Base-by-base conservation (phyloP, 1,140 invertebrate species). In the Aphelenchoides fujianensis region DNA sequence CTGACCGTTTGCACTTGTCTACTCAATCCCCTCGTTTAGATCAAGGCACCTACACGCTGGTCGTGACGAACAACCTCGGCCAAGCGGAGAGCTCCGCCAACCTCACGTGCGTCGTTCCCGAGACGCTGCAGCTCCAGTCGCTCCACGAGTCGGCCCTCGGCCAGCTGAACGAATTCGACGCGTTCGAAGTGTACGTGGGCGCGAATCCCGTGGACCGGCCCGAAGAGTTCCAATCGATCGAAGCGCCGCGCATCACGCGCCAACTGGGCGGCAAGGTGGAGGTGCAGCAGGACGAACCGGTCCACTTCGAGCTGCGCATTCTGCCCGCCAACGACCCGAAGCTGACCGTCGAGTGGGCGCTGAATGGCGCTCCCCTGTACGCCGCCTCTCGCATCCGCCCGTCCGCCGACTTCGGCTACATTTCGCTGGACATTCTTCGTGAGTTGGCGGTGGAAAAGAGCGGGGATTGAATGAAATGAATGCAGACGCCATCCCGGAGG, bases 341-440 rank as follows among this genome's bases (percentile, higher is more conserved):
- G 37, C 86, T 88, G 87, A 82, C 81, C 37, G 91, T 96, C 32
- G 85, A 87, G 74, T 88, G 87, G 87, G 86, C 78, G 36, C n/a
- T n/a, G n/a, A n/a, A n/a, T n/a, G n/a, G n/a, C n/a, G n/a, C n/a
- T n/a, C n/a, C n/a, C n/a, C n/a, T n/a, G n/a, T n/a, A n/a, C n/a
- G n/a, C n/a, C n/a, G n/a, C n/a, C n/a, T n/a, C n/a, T n/a, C n/a
- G n/a, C n/a, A n/a, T n/a, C n/a, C n/a, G n/a, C n/a, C n/a, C n/a
- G n/a, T n/a, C n/a, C n/a, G n/a, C n/a, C n/a, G n/a, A n/a, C n/a
- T n/a, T n/a, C n/a, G n/a, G n/a, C n/a, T n/a, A n/a, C n/a, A n/a
- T n/a, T n/a, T n/a, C n/a, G n/a, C n/a, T n/a, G n/a, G n/a, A n/a
- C n/a, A n/a, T n/a, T n/a, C n/a, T n/a, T n/a, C n/a, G n/a, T n/a